phyloP scores from a whole-genome alignment of 2,797 vertebrate genomes.

The Acropternis orthonyx region DNA sequence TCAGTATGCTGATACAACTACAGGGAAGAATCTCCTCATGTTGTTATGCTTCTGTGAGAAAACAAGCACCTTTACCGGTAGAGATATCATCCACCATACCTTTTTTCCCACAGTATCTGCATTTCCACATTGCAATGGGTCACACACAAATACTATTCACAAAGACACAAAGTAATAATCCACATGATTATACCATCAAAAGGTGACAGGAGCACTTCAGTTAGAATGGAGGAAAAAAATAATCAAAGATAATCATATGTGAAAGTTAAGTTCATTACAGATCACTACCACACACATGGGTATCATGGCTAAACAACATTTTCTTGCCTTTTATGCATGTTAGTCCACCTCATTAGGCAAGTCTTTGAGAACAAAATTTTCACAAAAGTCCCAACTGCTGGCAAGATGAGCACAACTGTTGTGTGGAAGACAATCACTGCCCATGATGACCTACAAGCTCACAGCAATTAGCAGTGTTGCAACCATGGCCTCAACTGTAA shows the following conservation, averaged over 20 bases:
- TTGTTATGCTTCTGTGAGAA: not conserved
- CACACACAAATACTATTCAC: not conserved
- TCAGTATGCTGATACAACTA: not conserved
- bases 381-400: not conserved
- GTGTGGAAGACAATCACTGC: not conserved
- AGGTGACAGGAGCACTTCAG: not conserved
- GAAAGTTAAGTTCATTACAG: not conserved
- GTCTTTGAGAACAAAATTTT: not conserved
- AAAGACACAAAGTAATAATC: not conserved
- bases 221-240: not conserved
- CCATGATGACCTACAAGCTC: not conserved
- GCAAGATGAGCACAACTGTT: not conserved
- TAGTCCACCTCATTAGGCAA: not conserved
- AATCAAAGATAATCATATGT: not conserved
- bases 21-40: not conserved
- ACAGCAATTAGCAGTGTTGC: not conserved
- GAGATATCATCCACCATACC: not conserved
- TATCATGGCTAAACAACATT: not conserved
- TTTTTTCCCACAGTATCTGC: not conserved
- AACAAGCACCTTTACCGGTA: not conserved
- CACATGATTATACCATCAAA: not conserved
- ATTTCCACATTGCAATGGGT: not conserved
- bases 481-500: not conserved
- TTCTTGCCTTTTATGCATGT: not conserved
- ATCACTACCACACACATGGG: rapidly evolving